Percentiles rank a stretch among this genome's conserved stretches.
Evolutionary conservation across 1,140 invertebrate genomes (phyloP).

Genomic region (Eueides isabella): DNA sequence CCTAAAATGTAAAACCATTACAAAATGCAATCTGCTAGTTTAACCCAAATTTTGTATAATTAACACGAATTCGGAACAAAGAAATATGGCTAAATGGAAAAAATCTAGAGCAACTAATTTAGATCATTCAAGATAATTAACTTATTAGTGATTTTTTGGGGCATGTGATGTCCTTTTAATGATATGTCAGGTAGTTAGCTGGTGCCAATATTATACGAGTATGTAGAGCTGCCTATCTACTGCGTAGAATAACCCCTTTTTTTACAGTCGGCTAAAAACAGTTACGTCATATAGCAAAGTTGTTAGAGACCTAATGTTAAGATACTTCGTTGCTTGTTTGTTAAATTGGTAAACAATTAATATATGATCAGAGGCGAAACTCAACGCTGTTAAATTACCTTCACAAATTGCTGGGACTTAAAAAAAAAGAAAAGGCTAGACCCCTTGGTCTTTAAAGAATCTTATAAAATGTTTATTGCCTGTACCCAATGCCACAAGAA

Average conservation of each 20-base stretch:
- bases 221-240: not conserved
- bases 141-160: conserved; percentile 38
- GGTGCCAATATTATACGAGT: not conserved
- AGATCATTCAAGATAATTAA: conserved; percentile 47
- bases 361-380: not conserved
- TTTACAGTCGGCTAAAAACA: no score
- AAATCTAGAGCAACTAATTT: conserved; percentile 56
- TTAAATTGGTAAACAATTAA: no score
- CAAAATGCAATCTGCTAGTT: conserved; percentile 31
- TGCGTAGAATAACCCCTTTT: no score
- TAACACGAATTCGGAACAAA: conserved; percentile 58
- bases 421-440: no score
- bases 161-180: conserved; percentile 3
- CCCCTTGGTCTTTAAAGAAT: no score
- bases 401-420: not conserved
- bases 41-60: conserved; percentile 60
- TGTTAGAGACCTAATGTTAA: no score
- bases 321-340: no score
- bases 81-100: conserved; percentile 51
- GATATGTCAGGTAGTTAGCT: not conserved
- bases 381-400: not conserved
- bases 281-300: no score
- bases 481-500: no score
- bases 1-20: conserved; percentile 13
- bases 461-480: no score